Evolutionary conservation across 2,888 invertebrate genomes (phyloP).

Genomic region (Noctua janthe): DNA sequence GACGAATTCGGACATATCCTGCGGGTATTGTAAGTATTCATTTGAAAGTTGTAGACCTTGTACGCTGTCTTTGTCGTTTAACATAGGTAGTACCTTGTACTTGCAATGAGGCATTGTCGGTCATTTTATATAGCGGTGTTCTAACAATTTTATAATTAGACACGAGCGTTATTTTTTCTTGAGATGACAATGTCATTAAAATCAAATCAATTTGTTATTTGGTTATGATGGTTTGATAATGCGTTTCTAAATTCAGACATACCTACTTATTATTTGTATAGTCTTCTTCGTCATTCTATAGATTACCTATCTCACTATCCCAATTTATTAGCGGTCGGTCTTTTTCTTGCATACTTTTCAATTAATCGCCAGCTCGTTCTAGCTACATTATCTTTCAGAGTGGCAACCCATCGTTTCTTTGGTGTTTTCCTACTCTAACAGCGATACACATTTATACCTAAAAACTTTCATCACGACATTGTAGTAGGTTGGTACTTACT

Average conservation of each 20-base stretch:
- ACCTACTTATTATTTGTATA: neutral
- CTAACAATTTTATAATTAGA: constrained; percentile 13
- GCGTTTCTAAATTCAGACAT: neutral
- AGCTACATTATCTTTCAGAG: neutral
- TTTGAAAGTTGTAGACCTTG: constrained; percentile 61
- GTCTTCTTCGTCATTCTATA: neutral
- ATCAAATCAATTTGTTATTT: neutral
- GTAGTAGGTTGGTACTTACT: neutral
- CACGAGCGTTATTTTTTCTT: neutral
- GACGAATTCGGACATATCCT: constrained; percentile 42
- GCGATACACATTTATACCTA: neutral
- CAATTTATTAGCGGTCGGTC: neutral
- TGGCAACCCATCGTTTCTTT: neutral
- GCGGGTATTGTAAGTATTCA: constrained; percentile 27
- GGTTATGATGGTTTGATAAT: neutral
- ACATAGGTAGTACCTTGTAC: constrained; percentile 26
- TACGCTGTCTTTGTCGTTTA: constrained; percentile 32
- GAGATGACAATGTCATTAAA: neutral
- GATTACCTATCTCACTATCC: neutral
- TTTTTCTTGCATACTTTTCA: neutral
- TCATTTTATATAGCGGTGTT: neutral
- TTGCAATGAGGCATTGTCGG: constrained; percentile 29
- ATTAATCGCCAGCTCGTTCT: neutral
- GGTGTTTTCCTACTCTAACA: neutral
- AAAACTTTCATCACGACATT: neutral